Evolutionary conservation across 2,888 invertebrate species (phyloP).

Genomic region (Parasteatoda lunata): DNA sequence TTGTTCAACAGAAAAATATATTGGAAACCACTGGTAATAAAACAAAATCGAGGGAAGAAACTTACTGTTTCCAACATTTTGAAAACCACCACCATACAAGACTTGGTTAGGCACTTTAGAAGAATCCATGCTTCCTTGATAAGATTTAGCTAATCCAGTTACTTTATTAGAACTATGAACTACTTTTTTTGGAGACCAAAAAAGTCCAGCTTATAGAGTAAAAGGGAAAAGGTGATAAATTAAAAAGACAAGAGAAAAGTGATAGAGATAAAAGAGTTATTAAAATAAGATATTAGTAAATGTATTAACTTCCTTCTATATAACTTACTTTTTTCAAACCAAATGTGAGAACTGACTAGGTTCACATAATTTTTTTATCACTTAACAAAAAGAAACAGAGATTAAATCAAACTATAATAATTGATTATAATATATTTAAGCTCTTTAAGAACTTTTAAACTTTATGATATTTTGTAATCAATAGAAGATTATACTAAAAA

Average conservation of each 20-base stretch:
- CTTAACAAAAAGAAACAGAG: no score
- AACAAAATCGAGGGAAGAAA: not conserved
- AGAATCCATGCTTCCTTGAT: slow-evolving; percentile 40
- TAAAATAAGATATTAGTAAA: not conserved
- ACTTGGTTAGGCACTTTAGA: slow-evolving; percentile 30
- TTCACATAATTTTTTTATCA: no score
- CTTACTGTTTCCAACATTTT: slow-evolving; percentile 50
- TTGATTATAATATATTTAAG: no score
- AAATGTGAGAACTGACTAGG: no score
- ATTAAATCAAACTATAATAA: no score
- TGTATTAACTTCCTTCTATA: no score
- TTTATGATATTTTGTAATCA: no score
- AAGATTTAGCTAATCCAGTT: slow-evolving; percentile 43
- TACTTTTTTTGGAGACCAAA: slow-evolving; percentile 47
- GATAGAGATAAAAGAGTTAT: not conserved
- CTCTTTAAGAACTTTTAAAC: no score
- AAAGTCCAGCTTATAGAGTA: slow-evolving; percentile 50
- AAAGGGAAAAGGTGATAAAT: slow-evolving; percentile 35
- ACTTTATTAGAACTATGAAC: slow-evolving; percentile 23
- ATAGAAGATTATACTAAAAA: no score
- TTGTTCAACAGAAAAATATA: no score
- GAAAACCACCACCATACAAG: slow-evolving; percentile 47
- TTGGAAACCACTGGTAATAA: no score
- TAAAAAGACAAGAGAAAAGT: slow-evolving; percentile 16
- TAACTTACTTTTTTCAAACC: no score